Base-by-base conservation (phyloP, 2,888 invertebrate genomes). In the Hedya salicella region DNA sequence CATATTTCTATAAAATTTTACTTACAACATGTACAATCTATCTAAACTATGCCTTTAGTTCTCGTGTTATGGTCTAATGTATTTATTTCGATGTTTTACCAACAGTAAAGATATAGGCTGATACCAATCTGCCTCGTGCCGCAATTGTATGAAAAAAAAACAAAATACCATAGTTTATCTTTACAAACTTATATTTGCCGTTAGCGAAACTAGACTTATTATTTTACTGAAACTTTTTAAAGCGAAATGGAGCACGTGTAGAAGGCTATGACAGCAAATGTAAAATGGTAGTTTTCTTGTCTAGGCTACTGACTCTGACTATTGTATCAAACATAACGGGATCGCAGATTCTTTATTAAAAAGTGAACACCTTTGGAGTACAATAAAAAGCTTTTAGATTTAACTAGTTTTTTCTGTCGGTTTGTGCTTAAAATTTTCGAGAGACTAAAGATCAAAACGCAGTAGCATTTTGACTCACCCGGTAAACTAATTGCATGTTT, bases 121-220 rank as follows among this genome's bases (percentile, higher is more conserved):
- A 54, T 54, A 40, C 9, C 9, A 54, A 54, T 54, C 54, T 54
- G 54, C 39, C 54, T 54, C 54, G 40, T 40, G 54, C 54, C 40
- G 21, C 14, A 40, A 40, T 54, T 25, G 14, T 21, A 25, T 25
- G 25, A 25, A 21, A 54, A 21, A 21, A 54, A 21, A 40, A n/a
- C 19, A 17, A 54, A 40, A 39, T 53, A 32, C 36, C 36, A n/a
- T 53, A 36, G 14, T 54, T 54, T 14, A 2, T 40, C n/a, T 39
- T 21, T n/a, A 39, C 53, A 53, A 53, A 53, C 1, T 54, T 54
- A 54, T 14, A n/a, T 54, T 54, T 54, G 21, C 40, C 14, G 14
- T 3, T 25, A 21, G 40, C 17, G 9, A 21, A 40, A 21, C n/a
- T 8, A 40, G 21, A 39, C 9, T 4, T 14, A 4, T 8, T 19